These are phyloP conservation scores for Dilophus febrilis DNA, from an alignment of 2,888 invertebrate species.

Conservation along the genomic window DNA sequence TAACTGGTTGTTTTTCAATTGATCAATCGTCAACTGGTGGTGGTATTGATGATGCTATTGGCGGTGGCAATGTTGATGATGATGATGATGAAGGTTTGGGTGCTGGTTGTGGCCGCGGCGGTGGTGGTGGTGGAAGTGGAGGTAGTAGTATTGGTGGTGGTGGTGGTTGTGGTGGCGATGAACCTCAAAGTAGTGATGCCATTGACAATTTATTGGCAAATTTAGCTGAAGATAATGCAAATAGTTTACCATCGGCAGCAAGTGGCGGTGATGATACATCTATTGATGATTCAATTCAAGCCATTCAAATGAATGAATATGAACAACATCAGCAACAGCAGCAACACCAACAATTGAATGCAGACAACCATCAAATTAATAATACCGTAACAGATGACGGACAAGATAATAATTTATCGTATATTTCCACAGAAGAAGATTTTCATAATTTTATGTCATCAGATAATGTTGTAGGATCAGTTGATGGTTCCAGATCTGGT, in stretches of 20 bases:
- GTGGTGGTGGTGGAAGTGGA: background rate
- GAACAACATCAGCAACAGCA: background rate
- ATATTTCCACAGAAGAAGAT: too few relatives aligned
- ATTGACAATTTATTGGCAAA: conserved; percentile 27
- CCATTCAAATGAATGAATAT: background rate
- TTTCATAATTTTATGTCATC: conserved; percentile 10
- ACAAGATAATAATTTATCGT: too few relatives aligned
- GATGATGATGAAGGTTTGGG: too few relatives aligned
- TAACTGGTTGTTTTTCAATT: conserved; percentile 4
- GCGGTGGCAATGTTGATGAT: too few relatives aligned
- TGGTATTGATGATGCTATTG: background rate
- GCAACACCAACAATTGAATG: background rate
- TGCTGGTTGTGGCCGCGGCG: background rate
- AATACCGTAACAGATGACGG: conserved; percentile 9
- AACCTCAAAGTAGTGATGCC: conserved; percentile 1
- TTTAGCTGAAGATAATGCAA: conserved; percentile 28
- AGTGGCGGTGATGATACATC: conserved; percentile 22
- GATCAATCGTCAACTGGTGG: conserved; percentile 15
- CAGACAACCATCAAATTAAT: background rate
- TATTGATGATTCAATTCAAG: background rate
- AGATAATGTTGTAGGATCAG: conserved; percentile 5
- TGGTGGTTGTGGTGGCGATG: background rate
- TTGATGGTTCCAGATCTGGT: too few relatives aligned
- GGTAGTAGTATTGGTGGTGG: too few relatives aligned
- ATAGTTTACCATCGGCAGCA: conserved; percentile 28